phyloP scores from a whole-genome alignment of 2,113 vertebrate genomes.

The Varanus salvator region DNA sequence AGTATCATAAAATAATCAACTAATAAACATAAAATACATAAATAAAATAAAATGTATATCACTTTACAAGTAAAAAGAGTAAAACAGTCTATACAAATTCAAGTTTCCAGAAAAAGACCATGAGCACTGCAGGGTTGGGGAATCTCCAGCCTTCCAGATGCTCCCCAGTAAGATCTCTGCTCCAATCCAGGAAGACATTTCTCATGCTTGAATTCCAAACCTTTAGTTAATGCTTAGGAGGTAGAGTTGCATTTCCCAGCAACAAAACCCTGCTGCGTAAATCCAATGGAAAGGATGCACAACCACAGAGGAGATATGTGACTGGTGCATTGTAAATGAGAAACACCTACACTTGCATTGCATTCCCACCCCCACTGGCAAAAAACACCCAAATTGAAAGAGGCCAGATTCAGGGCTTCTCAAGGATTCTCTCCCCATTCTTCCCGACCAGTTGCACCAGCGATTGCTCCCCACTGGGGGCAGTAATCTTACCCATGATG shows the following conservation, averaged over 20 bases:
- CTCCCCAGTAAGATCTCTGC: no score
- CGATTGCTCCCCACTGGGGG: rapidly evolving
- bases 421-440: neutral
- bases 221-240: neutral
- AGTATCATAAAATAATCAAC: no score
- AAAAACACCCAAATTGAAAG: neutral
- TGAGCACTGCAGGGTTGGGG: neutral
- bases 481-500: constrained; percentile 89
- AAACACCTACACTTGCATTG: neutral
- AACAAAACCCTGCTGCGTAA: neutral
- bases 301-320: neutral
- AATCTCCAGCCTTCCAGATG: no score
- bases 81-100: neutral
- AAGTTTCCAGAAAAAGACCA: neutral
- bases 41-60: no score
- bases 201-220: no score
- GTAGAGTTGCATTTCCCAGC: neutral
- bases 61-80: neutral
- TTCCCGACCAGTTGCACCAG: no score
- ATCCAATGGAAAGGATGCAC: neutral
- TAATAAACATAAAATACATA: no score
- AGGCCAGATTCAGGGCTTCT: neutral
- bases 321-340: neutral
- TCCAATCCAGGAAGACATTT: no score
- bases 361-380: neutral